Evolutionary conservation across 1,140 invertebrate genomes (phyloP).

Genomic region (Glomeris maerens): DNA sequence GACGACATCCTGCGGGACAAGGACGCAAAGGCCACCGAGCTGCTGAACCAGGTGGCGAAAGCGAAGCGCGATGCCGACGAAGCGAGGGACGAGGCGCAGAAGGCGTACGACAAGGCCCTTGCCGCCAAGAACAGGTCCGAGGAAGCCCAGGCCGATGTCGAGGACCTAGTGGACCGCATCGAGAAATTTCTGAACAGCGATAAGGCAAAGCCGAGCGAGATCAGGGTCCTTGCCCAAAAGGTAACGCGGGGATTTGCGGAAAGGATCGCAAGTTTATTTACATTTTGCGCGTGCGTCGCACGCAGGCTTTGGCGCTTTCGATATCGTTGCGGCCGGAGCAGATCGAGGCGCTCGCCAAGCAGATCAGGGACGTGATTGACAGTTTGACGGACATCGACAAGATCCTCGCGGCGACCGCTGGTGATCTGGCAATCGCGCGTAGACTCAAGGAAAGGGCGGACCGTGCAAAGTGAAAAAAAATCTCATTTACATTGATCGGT

Average conservation of each 20-base stretch:
- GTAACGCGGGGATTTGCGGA: conserved; percentile 36
- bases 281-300: too few relatives aligned
- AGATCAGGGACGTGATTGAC: conserved; percentile 71
- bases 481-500: background rate
- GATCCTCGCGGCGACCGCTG: conserved; percentile 69
- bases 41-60: conserved; percentile 40
- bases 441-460: conserved; percentile 60
- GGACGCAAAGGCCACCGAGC: conserved; percentile 55
- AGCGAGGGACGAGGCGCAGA: conserved; percentile 41
- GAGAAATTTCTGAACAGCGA: conserved; percentile 57
- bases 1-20: conserved; percentile 61
- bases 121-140: conserved; percentile 42
- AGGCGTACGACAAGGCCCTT: conserved; percentile 40
- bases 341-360: conserved; percentile 61
- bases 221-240: conserved; percentile 57
- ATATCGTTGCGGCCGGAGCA: conserved; percentile 66
- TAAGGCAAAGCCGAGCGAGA: conserved; percentile 62
- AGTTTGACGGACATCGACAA: conserved; percentile 76
- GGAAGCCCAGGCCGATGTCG: conserved; percentile 35
- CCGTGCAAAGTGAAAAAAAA: conserved; percentile 44
- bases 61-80: conserved; percentile 40
- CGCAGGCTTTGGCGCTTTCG: conserved; percentile 40
- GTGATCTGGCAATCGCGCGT: conserved; percentile 57
- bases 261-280: too few relatives aligned
- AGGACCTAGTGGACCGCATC: conserved; percentile 49